Evolutionary conservation across 2,888 invertebrate species (phyloP).

Genomic region (Carpatolechia fugitivella): DNA sequence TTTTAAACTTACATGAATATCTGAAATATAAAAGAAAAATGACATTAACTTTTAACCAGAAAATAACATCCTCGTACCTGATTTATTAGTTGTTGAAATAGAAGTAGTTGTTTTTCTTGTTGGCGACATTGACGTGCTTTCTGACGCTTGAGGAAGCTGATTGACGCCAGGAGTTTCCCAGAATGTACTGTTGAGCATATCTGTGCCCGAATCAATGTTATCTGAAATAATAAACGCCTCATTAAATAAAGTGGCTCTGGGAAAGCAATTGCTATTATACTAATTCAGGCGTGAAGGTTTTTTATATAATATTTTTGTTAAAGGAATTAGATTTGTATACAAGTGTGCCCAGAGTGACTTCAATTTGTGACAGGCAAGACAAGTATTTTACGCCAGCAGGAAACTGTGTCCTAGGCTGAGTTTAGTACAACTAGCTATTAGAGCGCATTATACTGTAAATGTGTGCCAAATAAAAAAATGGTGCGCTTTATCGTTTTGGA

Average conservation of each 20-base stretch:
- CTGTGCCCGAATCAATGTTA: constrained; percentile 38
- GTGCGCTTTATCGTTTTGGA: too few relatives aligned
- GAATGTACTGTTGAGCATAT: constrained; percentile 44
- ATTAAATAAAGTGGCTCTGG: background rate
- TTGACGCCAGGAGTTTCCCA: constrained; percentile 36
- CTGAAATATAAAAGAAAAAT: background rate
- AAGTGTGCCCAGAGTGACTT: too few relatives aligned
- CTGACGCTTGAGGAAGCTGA: background rate
- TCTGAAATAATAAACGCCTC: constrained; percentile 39
- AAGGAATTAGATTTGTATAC: too few relatives aligned
- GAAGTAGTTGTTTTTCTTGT: background rate
- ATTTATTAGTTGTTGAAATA: background rate
- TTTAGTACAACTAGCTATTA: too few relatives aligned
- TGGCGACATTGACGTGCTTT: background rate
- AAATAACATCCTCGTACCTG: background rate
- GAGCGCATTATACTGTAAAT: too few relatives aligned
- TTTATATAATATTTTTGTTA: too few relatives aligned
- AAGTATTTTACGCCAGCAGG: too few relatives aligned
- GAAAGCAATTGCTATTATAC: background rate
- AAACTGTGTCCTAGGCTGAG: too few relatives aligned
- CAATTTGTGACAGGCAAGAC: too few relatives aligned
- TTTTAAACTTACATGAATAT: background rate
- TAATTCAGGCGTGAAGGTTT: background rate
- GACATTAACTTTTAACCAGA: background rate
- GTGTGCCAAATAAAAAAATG: too few relatives aligned